These are phyloP conservation scores for Karalla daura DNA, from an alignment of 2,797 vertebrate species.

Conservation along the genomic window DNA sequence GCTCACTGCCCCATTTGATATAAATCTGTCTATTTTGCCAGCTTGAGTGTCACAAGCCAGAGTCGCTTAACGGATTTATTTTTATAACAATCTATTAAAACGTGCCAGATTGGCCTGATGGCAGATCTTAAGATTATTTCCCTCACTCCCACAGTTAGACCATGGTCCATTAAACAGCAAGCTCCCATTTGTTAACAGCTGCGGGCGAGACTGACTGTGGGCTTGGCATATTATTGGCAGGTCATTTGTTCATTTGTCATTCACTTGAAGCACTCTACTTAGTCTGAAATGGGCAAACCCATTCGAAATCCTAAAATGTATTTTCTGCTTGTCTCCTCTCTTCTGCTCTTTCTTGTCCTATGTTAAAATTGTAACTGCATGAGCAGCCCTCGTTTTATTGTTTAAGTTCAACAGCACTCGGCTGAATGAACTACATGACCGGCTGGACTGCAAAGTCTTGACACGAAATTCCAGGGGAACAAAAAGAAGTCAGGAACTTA, in stretches of 20 bases:
- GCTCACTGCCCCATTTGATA: no score
- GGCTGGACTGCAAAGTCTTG: not conserved
- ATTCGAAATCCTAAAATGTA: not conserved
- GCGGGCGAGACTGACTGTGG: not conserved
- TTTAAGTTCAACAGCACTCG: not conserved
- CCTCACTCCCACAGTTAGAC: no score
- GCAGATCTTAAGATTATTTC: no score
- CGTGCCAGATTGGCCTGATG: no score
- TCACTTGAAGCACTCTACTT: not conserved
- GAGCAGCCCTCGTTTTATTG: not conserved
- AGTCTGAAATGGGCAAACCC: not conserved
- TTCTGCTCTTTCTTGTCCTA: not conserved
- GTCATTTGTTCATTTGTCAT: no score
- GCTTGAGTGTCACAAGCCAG: no score
- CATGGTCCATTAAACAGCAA: no score
- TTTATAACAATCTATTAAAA: no score
- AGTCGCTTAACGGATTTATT: no score
- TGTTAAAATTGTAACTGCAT: not conserved
- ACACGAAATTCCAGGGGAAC: not conserved
- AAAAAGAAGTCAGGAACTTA: not conserved
- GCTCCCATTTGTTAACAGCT: no score
- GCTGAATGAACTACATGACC: not conserved
- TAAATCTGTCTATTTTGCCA: no score
- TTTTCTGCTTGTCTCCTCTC: not conserved
- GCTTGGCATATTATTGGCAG: not conserved